Evolutionary conservation across 1,140 invertebrate species (phyloP).

Genomic region (Drepana arcuata): DNA sequence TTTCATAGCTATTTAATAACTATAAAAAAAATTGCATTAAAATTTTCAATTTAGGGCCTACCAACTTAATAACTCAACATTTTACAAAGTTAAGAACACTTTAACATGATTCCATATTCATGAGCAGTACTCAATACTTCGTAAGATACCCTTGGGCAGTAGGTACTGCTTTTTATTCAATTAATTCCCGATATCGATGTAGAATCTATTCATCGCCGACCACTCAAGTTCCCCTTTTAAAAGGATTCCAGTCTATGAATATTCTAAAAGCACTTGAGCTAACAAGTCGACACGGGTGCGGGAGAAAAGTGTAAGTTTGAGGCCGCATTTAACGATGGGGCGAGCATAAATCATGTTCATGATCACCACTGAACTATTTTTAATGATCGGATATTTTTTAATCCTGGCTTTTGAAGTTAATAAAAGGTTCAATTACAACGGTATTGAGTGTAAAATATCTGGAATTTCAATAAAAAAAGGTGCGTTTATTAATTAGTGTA

Average conservation of each 20-base stretch:
- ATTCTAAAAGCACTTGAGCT: constrained; percentile 34
- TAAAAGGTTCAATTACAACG: no score
- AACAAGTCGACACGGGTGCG: constrained; percentile 27
- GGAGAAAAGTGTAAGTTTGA: constrained; percentile 3
- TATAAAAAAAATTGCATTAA: no score
- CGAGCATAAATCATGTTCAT: no score
- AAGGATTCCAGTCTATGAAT: constrained; percentile 41
- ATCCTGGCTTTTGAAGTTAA: no score
- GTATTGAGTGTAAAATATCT: no score
- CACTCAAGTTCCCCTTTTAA: constrained; percentile 36
- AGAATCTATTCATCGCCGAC: constrained; percentile 31
- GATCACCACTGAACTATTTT: no score
- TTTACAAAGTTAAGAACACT: constrained; percentile 40
- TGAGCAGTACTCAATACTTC: constrained; percentile 31
- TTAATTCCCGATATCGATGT: constrained; percentile 53
- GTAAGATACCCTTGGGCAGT: constrained; percentile 22
- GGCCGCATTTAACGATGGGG: constrained; percentile 2
- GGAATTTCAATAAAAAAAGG: no score
- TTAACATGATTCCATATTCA: constrained; percentile 46
- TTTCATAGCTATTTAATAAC: no score
- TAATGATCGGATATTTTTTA: no score
- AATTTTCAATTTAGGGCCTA: no score
- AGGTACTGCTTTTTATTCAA: constrained; percentile 58
- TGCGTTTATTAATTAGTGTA: no score
- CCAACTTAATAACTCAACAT: constrained; percentile 40